Conservation (phyloP, 1,140 invertebrate species). For the Belonocnema kinseyi region DNA sequence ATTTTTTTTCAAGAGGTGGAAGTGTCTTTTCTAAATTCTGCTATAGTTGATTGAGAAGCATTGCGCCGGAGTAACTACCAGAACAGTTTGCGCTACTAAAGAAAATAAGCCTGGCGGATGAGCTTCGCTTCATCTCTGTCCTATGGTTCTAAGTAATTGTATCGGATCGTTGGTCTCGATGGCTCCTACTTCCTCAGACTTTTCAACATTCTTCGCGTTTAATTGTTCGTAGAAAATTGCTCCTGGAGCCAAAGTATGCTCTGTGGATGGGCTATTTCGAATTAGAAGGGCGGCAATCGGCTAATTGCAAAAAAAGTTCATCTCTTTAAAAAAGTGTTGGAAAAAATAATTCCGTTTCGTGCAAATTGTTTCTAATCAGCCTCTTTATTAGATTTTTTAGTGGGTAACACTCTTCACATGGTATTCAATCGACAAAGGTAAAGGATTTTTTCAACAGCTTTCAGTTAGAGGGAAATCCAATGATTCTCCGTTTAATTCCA, state of each 20-base stretch:
- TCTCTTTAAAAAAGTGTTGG: no score
- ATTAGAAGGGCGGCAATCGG: no score
- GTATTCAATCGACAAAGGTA: neutral
- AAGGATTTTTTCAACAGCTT: conserved; percentile 23
- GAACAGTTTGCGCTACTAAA: neutral
- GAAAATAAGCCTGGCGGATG: neutral
- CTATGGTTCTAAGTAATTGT: conserved; percentile 37
- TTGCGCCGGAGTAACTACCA: conserved; percentile 2
- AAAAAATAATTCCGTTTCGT: no score
- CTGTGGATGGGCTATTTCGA: no score
- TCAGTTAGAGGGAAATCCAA: conserved; percentile 9
- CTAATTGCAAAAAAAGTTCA: no score
- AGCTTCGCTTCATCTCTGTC: neutral
- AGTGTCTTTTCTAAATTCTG: conserved; percentile 14
- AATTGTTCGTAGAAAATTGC: conserved; percentile 38
- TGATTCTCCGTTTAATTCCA: conserved; percentile 30
- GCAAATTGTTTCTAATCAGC: no score
- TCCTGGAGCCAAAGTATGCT: no score
- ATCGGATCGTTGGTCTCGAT: conserved; percentile 34
- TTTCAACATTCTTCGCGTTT: conserved; percentile 52
- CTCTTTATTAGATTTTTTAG: neutral
- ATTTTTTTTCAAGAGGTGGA: conserved; percentile 1
- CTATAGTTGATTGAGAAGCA: neutral
- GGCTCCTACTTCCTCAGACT: conserved; percentile 40
- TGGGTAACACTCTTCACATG: conserved; percentile 24